phyloP scores from a whole-genome alignment of 2,888 invertebrate species.

The Tricholauxania praeusta region DNA sequence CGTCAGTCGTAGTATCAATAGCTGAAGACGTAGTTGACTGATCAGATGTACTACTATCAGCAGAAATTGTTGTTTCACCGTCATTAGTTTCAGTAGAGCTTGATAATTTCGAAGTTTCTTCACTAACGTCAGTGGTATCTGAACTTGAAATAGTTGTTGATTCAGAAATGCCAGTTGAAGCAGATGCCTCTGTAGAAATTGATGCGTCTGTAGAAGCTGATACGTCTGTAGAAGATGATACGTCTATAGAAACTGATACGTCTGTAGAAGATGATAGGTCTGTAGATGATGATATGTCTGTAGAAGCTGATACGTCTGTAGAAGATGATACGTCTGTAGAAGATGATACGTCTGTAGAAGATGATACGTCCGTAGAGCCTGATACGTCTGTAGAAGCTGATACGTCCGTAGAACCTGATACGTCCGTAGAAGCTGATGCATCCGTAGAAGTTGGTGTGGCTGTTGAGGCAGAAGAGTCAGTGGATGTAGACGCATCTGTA shows the following conservation, averaged over 20 bases:
- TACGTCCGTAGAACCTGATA: not conserved
- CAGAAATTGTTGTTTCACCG: slow-evolving; percentile 30
- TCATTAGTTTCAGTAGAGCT: slow-evolving; percentile 38
- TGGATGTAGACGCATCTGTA: not conserved
- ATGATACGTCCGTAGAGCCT: slow-evolving; percentile 22
- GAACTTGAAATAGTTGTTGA: slow-evolving; percentile 40
- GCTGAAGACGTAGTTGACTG: no score
- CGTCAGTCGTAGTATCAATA: no score
- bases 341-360: not conserved
- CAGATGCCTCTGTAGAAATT: slow-evolving; percentile 36
- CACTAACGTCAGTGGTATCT: slow-evolving; percentile 27
- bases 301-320: slow-evolving; percentile 2
- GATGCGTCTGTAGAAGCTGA: slow-evolving; percentile 34
- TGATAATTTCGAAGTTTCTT: not conserved
- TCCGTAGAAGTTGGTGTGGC: slow-evolving; percentile 4
- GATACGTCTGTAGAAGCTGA: not conserved
- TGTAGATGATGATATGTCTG: slow-evolving; percentile 26
- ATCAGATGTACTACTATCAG: slow-evolving; percentile 8
- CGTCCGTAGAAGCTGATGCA: slow-evolving; percentile 21
- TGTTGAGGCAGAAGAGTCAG: not conserved
- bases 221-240: not conserved
- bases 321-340: not conserved
- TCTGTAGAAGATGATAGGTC: slow-evolving; percentile 4
- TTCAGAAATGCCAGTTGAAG: slow-evolving; percentile 22
- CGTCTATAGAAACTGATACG: not conserved